Percentiles rank a stretch among this genome's conserved stretches.
Conservation (phyloP, 2,888 invertebrate species). For the Dryadula phaetusa region DNA sequence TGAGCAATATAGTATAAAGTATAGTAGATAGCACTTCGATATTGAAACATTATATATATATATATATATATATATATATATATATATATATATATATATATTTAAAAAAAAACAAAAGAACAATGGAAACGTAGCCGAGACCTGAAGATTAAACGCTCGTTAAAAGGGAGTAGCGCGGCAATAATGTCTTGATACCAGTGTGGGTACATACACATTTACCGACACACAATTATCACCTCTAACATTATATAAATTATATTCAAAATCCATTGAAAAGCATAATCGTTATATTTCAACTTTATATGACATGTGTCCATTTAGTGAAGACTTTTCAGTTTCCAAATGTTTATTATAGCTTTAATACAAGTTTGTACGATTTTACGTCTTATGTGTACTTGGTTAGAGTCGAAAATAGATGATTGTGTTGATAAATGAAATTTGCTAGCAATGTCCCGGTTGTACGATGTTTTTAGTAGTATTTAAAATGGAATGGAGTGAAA, state of each 20-base stretch:
- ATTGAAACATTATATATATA: too few relatives aligned
- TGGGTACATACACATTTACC: conserved; percentile 48
- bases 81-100: not conserved
- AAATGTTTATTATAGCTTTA: conserved; percentile 51
- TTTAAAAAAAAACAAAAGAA: not conserved
- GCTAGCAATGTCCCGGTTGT: conserved; percentile 22
- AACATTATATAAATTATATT: conserved; percentile 42
- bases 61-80: too few relatives aligned
- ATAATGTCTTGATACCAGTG: conserved; percentile 76
- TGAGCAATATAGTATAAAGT: too few relatives aligned
- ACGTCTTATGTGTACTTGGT: conserved; percentile 15
- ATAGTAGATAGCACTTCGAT: too few relatives aligned
- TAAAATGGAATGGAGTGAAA: conserved; percentile 21
- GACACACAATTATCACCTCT: conserved; percentile 49
- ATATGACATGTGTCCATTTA: conserved; percentile 69
- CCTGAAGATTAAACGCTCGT: conserved; percentile 80
- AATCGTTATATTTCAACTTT: conserved; percentile 56
- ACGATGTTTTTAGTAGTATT: conserved; percentile 27
- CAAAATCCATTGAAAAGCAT: conserved; percentile 1
- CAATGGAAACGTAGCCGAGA: conserved; percentile 58
- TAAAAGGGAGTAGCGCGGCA: conserved; percentile 74
- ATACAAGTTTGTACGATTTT: conserved; percentile 9
- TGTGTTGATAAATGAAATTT: conserved; percentile 29
- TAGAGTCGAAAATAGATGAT: conserved; percentile 11
- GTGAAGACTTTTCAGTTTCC: conserved; percentile 57